A percentile compares a stretch with the other conserved stretches of the same genome.
phyloP scores from a whole-genome alignment of 2,113 vertebrate species.

The Tursiops truncatus region DNA sequence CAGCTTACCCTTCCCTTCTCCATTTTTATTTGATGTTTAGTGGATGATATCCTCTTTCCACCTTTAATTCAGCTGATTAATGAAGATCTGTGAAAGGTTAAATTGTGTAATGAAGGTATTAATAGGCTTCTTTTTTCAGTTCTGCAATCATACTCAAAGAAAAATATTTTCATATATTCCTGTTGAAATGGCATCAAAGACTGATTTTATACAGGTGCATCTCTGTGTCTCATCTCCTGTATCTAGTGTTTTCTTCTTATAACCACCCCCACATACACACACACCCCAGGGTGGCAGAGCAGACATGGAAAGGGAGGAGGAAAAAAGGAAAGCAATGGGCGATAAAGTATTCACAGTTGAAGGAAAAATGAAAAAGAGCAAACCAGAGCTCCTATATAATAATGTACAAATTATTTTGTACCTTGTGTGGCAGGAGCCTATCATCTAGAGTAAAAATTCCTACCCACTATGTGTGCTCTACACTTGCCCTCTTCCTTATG shows the following conservation, averaged over 20 bases:
- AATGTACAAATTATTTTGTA: not conserved
- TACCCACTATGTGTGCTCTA: not conserved
- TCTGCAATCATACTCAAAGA: slow-evolving; percentile 55
- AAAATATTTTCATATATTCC: slow-evolving; percentile 51
- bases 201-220: slow-evolving; percentile 6
- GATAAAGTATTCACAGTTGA: not conserved
- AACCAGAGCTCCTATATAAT: not conserved
- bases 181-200: slow-evolving; percentile 58
- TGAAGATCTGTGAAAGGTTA: slow-evolving; percentile 57
- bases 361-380: not conserved
- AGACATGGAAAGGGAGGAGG: not conserved
- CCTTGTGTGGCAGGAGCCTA: not conserved
- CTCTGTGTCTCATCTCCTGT: not conserved
- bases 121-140: slow-evolving; percentile 70
- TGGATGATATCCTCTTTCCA: slow-evolving; percentile 38
- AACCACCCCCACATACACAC: not conserved
- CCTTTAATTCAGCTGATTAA: slow-evolving; percentile 55
- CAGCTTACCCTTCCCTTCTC: not conserved
- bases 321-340: not conserved
- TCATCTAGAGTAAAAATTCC: not conserved
- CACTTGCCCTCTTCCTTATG: not conserved
- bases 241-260: not conserved
- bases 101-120: slow-evolving; percentile 65
- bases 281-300: not conserved
- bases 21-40: slow-evolving; percentile 19